phyloP scores from a whole-genome alignment of 1,140 invertebrate species.

The Heliconius nattereri region DNA sequence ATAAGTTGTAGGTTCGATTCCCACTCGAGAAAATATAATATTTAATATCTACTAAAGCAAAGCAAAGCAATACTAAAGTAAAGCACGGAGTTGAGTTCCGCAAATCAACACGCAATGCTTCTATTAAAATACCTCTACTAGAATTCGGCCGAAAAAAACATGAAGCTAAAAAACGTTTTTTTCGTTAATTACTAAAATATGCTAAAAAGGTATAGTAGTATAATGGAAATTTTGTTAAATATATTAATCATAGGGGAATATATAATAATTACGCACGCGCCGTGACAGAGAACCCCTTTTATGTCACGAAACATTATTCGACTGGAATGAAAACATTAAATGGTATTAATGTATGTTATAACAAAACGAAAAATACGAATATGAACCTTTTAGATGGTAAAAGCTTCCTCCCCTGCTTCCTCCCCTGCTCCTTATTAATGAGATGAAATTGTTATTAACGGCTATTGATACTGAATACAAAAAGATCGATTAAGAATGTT shows the following conservation, averaged over 20 bases:
- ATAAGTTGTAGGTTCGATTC: too few species aligned
- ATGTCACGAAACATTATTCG: conserved; percentile 47
- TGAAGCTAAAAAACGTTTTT: neutral
- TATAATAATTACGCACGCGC: conserved; percentile 48
- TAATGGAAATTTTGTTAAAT: conserved; percentile 25
- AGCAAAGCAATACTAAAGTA: too few species aligned
- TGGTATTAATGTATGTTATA: conserved; percentile 62
- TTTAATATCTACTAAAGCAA: too few species aligned
- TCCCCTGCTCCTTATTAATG: conserved; percentile 66
- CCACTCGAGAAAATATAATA: too few species aligned
- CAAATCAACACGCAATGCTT: neutral
- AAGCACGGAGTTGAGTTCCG: neutral
- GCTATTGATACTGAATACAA: conserved; percentile 63
- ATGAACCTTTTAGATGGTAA: conserved; percentile 49
- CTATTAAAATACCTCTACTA: too few species aligned
- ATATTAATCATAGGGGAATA: conserved; percentile 38
- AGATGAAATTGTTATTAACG: conserved; percentile 75
- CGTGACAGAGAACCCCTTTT: conserved; percentile 49
- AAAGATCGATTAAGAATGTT: conserved; percentile 76
- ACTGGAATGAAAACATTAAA: conserved; percentile 61
- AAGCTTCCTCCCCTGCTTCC: conserved; percentile 55
- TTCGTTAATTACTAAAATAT: conserved; percentile 10
- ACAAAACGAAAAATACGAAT: conserved; percentile 52
- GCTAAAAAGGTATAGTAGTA: conserved; percentile 9
- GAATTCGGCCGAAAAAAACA: too few species aligned